phyloP scores from a whole-genome alignment of 2,888 invertebrate species.

The Dusona sp. region DNA sequence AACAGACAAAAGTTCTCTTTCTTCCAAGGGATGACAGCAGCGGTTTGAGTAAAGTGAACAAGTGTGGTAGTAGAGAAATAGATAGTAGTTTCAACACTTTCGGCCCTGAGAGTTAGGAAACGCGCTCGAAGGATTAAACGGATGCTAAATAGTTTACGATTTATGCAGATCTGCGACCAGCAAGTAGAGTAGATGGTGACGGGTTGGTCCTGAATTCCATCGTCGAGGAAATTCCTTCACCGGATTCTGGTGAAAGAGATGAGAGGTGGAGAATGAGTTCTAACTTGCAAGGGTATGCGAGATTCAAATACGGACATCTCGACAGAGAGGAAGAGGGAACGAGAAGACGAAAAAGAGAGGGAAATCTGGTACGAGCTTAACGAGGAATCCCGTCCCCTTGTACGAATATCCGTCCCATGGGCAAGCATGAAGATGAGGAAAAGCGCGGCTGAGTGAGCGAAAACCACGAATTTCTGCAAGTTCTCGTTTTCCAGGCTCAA shows the following conservation, averaged over 20 bases:
- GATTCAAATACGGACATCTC: constrained; percentile 9
- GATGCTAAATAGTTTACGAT: constrained; percentile 60
- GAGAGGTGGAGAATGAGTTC: constrained; percentile 35
- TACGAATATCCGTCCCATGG: constrained; percentile 59
- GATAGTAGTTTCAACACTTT: neutral
- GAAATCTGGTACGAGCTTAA: constrained; percentile 54
- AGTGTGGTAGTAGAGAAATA: neutral
- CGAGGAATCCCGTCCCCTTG: constrained; percentile 59
- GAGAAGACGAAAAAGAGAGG: neutral
- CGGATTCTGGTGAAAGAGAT: constrained; percentile 12
- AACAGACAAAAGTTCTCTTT: neutral
- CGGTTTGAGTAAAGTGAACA: neutral
- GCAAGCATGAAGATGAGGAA: constrained; percentile 39
- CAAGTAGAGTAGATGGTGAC: constrained; percentile 28
- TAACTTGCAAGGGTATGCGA: constrained; percentile 25
- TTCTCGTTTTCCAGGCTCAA: constrained; percentile 49
- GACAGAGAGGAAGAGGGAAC: neutral
- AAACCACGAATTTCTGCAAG: constrained; percentile 60
- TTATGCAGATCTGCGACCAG: constrained; percentile 54
- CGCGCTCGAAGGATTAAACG: constrained; percentile 49
- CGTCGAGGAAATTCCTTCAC: constrained; percentile 52
- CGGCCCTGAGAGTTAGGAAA: constrained; percentile 1
- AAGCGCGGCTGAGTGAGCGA: constrained; percentile 42
- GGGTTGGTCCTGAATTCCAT: constrained; percentile 49
- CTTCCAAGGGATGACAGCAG: neutral